phyloP scores from a whole-genome alignment of 2,113 vertebrate genomes.

The Megaceryle maxima region DNA sequence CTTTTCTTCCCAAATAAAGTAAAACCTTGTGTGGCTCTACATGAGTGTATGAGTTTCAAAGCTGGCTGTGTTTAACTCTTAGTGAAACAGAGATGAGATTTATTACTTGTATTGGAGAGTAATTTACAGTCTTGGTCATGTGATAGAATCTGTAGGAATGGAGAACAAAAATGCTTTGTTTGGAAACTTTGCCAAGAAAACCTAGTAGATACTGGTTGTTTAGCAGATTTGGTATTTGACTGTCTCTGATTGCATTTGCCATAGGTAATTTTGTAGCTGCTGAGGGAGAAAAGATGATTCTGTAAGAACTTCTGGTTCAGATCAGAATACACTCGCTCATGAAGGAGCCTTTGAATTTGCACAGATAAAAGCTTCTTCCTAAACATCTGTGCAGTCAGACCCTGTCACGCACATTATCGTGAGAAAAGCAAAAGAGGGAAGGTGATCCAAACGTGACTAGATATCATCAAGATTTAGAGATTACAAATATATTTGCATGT shows the following conservation, averaged over 20 bases:
- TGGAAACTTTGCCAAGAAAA: background rate
- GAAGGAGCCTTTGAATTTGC: background rate
- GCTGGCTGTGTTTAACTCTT: background rate
- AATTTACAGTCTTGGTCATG: background rate
- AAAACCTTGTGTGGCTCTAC: background rate
- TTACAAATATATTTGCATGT: background rate
- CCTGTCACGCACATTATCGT: fast-evolving
- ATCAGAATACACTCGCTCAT: background rate
- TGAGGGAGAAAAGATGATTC: background rate
- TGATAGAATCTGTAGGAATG: background rate
- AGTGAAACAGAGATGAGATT: background rate
- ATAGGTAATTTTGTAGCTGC: background rate
- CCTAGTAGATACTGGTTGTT: background rate
- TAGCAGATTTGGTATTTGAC: background rate
- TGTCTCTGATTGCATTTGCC: background rate
- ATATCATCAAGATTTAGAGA: background rate
- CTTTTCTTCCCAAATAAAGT: background rate
- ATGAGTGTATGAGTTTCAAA: background rate
- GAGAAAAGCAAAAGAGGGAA: background rate
- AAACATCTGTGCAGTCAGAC: background rate
- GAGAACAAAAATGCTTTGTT: background rate
- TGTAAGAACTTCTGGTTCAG: background rate
- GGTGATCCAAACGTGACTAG: background rate
- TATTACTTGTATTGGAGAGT: background rate
- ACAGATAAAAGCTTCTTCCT: background rate